These are phyloP conservation scores for Cirrhinus mrigala DNA, from an alignment of 2,797 vertebrate genomes.

Conservation along the genomic window DNA sequence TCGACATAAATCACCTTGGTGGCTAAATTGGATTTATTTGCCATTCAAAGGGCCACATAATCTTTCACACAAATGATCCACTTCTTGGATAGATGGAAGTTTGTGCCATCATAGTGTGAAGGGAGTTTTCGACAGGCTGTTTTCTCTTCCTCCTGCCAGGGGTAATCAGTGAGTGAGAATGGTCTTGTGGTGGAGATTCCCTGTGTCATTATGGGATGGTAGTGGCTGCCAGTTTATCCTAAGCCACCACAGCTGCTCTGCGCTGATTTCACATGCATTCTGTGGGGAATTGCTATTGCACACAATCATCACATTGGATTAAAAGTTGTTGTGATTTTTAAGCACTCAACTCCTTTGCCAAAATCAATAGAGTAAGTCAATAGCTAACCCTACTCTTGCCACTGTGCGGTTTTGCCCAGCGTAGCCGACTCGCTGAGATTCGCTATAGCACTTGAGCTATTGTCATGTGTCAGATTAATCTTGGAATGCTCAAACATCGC, in stretches of 20 bases:
- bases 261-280: constrained; percentile 59
- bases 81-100: constrained; percentile 54
- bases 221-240: constrained; percentile 51
- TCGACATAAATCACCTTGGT: constrained; percentile 54
- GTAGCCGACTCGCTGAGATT: background rate
- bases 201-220: constrained; percentile 27
- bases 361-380: constrained; percentile 66
- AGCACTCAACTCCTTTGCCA: constrained; percentile 59
- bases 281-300: constrained; percentile 50
- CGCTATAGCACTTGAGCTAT: constrained; percentile 2
- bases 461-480: constrained; percentile 10
- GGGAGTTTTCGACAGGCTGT: constrained; percentile 42
- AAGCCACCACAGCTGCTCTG: constrained; percentile 60
- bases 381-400: constrained; percentile 53
- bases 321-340: constrained; percentile 65
- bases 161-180: constrained; percentile 37
- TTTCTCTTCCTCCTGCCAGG: constrained; percentile 8
- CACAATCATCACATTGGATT: constrained; percentile 66
- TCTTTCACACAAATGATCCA: constrained; percentile 59
- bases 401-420: constrained; percentile 19
- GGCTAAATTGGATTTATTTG: constrained; percentile 64
- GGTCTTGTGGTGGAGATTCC: constrained; percentile 23
- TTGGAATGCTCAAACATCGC: background rate
- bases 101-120: constrained; percentile 49
- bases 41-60: constrained; percentile 57